These are phyloP conservation scores for Cygnus buccinator DNA, from an alignment of 2,113 vertebrate species.

Conservation along the genomic window DNA sequence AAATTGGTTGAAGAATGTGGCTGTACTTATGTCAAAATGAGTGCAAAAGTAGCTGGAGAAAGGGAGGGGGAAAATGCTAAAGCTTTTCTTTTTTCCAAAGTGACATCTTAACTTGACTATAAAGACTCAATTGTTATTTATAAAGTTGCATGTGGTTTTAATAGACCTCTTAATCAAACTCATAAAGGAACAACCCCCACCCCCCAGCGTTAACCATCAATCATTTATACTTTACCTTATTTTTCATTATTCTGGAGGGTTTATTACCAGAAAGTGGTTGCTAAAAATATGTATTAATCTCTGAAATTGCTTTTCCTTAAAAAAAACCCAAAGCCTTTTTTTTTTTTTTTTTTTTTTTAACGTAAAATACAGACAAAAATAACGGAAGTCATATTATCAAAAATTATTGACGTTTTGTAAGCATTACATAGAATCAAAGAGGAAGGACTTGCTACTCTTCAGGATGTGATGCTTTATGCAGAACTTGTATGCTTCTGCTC, in stretches of 20 bases:
- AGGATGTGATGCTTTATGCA: neutral
- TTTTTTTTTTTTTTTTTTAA: neutral
- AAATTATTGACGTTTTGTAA: neutral
- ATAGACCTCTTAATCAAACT: neutral
- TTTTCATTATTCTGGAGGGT: neutral
- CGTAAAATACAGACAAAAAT: neutral
- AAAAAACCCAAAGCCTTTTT: neutral
- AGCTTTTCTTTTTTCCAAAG: neutral
- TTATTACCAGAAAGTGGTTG: neutral
- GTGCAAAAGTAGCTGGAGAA: neutral
- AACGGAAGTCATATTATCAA: neutral
- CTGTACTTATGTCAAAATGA: neutral
- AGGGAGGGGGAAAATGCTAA: neutral
- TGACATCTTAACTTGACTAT: neutral
- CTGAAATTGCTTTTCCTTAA: neutral
- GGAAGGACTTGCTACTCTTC: neutral
- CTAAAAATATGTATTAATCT: neutral
- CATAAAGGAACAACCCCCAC: neutral
- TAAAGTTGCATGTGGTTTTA: neutral
- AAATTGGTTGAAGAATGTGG: neutral
- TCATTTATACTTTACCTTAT: neutral
- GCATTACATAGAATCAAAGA: neutral
- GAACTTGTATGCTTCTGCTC: neutral
- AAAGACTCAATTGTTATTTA: neutral
- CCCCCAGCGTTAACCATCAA: neutral